Base-by-base conservation (phyloP, 2,113 vertebrate species). In the Buteo buteo region DNA sequence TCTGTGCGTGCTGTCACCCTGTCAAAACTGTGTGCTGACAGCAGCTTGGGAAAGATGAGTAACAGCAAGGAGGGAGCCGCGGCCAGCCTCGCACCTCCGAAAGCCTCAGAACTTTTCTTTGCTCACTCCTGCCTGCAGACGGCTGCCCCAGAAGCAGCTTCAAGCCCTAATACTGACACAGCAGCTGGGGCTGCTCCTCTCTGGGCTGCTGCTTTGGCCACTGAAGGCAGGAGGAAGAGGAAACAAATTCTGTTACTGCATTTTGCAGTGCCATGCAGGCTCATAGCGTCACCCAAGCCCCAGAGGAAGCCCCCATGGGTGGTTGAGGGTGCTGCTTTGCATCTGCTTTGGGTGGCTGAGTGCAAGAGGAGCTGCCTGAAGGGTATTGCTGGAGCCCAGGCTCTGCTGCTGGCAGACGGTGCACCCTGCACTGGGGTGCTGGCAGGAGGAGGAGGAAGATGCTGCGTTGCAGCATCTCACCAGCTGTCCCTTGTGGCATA, bases 131-230 rank as follows among this genome's bases (percentile, higher is more conserved):
- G 80, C 20, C 50, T 32, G 32, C 21, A 29, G 57, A 32, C 31
- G 58, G 31, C 21, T 8, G 12, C 26, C 14, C 13, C 42, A 7
- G 65, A 13, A 57, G 57, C 85, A 55, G 62, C 86, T 45, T 36
- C 1, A 1, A 50, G 67, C n/a, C 45, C 61, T 1, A 4, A 4
- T 0, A 2, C 21, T 4, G 5, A 3, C 24, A 1, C 32, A 50
- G 69, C 36, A 44, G 16, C 72, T 3, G 12, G 38, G 45, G 45
- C 80, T 85, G 85, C 74, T 82, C 59, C 36, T 55, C 58, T 57
- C 44, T 0, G 0, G 54, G n/a, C n/a, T 65, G 76, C 20, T 50
- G 58, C 54, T 77, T 38, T 1, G 1, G 16, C 44, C 11, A 2
- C n/a, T 38, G 62, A 13, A 42, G 66, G 34, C 42, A 45, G 58